These are phyloP conservation scores for Zelleria hepariella DNA, from an alignment of 2,888 invertebrate genomes.

Conservation along the genomic window DNA sequence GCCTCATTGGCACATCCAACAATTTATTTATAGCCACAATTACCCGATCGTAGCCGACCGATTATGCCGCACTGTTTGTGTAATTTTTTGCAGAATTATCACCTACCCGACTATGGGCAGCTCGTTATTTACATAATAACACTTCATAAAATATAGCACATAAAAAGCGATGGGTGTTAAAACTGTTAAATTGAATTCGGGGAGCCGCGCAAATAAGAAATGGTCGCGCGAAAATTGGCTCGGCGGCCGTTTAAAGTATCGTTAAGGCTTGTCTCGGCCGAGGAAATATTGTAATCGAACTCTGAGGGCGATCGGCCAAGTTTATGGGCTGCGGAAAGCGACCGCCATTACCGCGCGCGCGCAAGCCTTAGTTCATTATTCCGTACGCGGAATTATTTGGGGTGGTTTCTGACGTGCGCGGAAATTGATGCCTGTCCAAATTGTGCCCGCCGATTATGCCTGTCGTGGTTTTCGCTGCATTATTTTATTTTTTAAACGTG, in stretches of 20 bases:
- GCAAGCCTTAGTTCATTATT: conserved; percentile 36
- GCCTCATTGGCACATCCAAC: conserved; percentile 14
- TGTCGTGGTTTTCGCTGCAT: neutral
- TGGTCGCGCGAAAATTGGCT: conserved; percentile 62
- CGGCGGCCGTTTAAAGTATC: conserved; percentile 62
- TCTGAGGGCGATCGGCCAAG: conserved; percentile 27
- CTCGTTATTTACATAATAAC: conserved; percentile 56
- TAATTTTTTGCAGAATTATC: conserved; percentile 49
- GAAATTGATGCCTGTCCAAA: conserved; percentile 8
- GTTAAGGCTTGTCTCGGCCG: conserved; percentile 53
- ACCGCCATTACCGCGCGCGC: conserved; percentile 33
- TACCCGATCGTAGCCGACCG: conserved; percentile 37
- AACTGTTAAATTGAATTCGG: conserved; percentile 60
- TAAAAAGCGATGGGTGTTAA: conserved; percentile 56
- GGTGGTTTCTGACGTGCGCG: conserved; percentile 22
- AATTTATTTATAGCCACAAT: conserved; percentile 49
- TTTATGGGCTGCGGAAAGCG: conserved; percentile 54
- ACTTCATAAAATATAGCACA: conserved; percentile 41
- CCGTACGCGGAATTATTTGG: conserved; percentile 29
- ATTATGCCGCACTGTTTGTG: conserved; percentile 43
- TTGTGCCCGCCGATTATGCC: neutral
- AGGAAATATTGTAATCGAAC: conserved; percentile 58
- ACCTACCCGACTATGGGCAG: conserved; percentile 40
- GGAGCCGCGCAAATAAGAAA: conserved; percentile 62
- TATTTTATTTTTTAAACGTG: neutral